Conservation (phyloP, 2,113 vertebrate species). For the Numenius arquata region DNA sequence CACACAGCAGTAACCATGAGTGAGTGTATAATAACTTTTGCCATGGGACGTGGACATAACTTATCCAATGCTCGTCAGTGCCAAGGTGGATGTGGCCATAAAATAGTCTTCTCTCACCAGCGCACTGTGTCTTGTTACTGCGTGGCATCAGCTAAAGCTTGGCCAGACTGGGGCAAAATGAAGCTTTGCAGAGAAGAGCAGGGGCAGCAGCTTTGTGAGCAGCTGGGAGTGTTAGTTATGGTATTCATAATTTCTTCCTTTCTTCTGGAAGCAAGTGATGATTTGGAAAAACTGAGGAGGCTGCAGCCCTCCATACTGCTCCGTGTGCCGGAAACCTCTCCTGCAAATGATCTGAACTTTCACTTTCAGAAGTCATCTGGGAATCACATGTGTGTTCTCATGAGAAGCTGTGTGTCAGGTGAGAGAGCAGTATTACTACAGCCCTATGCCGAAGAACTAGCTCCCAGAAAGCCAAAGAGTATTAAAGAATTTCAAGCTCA, state of each 20-base stretch:
- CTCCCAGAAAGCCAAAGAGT: not conserved
- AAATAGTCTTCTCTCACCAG: not conserved
- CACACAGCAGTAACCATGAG: not conserved
- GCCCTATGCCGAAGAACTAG: not conserved
- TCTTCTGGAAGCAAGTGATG: not conserved
- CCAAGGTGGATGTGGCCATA: not conserved
- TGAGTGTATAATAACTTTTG: not conserved
- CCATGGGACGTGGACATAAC: not conserved
- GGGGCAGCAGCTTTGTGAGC: not conserved
- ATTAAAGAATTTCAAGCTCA: not conserved
- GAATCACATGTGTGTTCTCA: not conserved
- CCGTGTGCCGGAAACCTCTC: not conserved
- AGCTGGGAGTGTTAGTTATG: not conserved
- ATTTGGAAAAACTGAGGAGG: not conserved
- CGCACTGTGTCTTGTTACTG: not conserved
- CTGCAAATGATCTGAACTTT: not conserved
- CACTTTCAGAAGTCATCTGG: not conserved
- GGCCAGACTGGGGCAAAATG: not conserved
- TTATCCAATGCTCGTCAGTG: not conserved
- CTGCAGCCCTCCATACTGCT: not conserved
- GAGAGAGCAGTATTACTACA: not conserved
- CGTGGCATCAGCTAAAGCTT: not conserved
- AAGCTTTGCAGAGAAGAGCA: not conserved
- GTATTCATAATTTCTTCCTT: not conserved
- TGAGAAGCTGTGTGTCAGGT: not conserved